These are phyloP conservation scores for Apamea monoglypha DNA, from an alignment of 2,888 invertebrate genomes.

Conservation along the genomic window DNA sequence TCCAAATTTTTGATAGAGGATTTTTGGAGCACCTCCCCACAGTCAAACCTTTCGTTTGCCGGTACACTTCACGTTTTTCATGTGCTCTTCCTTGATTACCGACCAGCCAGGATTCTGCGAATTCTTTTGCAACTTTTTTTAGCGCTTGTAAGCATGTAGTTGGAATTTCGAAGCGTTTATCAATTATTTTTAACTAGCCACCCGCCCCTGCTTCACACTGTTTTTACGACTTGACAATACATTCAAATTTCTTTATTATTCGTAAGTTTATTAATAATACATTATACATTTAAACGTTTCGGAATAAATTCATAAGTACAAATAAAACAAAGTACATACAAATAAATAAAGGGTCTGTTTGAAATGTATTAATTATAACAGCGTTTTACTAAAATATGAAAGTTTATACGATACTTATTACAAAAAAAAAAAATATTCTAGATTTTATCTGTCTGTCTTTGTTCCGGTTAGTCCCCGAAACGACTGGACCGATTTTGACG, in stretches of 20 bases:
- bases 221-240: not conserved
- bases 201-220: not conserved
- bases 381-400: no score
- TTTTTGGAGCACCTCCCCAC: conserved; percentile 78
- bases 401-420: no score
- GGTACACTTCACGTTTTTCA: conserved; percentile 63
- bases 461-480: no score
- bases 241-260: not conserved
- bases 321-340: no score
- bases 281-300: no score
- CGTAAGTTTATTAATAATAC: no score
- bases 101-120: conserved; percentile 8
- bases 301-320: no score
- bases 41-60: conserved; percentile 40
- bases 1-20: conserved; percentile 83
- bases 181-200: conserved; percentile 6
- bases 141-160: not conserved
- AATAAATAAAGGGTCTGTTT: no score
- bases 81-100: conserved; percentile 39
- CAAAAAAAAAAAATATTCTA: no score
- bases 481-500: no score
- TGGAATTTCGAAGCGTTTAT: conserved; percentile 5
- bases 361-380: no score
- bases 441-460: no score
- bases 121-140: conserved; percentile 25